Evolutionary conservation across 2,888 invertebrate genomes (phyloP).

Genomic region (Phanerotoma sp.): DNA sequence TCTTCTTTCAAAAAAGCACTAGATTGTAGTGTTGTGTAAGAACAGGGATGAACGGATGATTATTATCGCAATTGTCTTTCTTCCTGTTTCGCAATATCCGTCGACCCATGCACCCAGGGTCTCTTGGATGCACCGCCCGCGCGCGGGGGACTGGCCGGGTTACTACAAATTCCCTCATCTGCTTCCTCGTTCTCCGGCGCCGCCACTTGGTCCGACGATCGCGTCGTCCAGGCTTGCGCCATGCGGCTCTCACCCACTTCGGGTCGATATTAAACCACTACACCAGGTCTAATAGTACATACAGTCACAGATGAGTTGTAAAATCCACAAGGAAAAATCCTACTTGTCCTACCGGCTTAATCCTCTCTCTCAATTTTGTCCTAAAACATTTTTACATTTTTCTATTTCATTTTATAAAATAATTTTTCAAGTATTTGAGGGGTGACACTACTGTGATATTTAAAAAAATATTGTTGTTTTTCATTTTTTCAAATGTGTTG

Average conservation of each 20-base stretch:
- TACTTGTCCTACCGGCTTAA: background rate
- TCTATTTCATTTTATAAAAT: background rate
- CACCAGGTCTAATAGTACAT: background rate
- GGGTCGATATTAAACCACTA: slow-evolving; percentile 54
- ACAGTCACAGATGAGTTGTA: background rate
- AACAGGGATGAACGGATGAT: background rate
- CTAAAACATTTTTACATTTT: background rate
- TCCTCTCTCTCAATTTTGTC: background rate
- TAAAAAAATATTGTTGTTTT: background rate
- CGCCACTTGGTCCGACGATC: slow-evolving; percentile 29
- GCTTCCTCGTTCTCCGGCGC: slow-evolving; percentile 40
- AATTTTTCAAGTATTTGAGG: no score
- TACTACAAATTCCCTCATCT: slow-evolving; percentile 51
- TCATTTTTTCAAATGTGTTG: no score
- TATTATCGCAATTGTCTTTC: background rate
- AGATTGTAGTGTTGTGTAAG: no score
- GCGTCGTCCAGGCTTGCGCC: slow-evolving; percentile 54
- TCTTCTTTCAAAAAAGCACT: no score
- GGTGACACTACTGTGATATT: no score
- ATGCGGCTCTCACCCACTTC: slow-evolving; percentile 51
- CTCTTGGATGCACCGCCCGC: slow-evolving; percentile 51
- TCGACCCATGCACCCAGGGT: slow-evolving; percentile 26
- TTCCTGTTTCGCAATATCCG: slow-evolving; percentile 18
- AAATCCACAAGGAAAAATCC: background rate
- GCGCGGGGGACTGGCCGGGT: slow-evolving; percentile 55